Evolutionary conservation across 1,140 invertebrate genomes (phyloP).

Genomic region (Drosophila repleta): DNA sequence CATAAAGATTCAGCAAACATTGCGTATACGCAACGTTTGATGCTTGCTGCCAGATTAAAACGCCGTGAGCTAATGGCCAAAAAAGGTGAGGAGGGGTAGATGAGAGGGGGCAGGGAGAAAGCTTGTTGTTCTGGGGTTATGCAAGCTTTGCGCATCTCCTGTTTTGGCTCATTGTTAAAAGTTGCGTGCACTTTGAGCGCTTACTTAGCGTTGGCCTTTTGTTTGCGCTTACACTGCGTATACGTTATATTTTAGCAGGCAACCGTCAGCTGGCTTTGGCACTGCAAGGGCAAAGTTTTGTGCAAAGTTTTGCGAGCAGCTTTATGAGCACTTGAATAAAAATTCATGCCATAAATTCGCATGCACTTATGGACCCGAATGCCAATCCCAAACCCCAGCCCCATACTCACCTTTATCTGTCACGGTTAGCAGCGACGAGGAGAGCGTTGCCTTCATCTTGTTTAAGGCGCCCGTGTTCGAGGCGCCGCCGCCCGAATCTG

Average conservation of each 20-base stretch:
- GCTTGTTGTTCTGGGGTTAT: not conserved
- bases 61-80: constrained; percentile 11
- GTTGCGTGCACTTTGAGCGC: constrained; percentile 59
- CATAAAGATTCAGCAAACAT: constrained; percentile 44
- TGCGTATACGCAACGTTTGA: too few relatives aligned
- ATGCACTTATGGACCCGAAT: constrained; percentile 55
- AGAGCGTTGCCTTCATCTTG: constrained; percentile 91
- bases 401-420: constrained; percentile 89
- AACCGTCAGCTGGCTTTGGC: constrained; percentile 48
- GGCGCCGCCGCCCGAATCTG: constrained; percentile 82
- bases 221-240: constrained; percentile 41
- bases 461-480: constrained; percentile 87
- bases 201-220: constrained; percentile 49
- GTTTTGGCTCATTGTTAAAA: constrained; percentile 57
- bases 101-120: not conserved
- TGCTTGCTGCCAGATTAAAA: constrained; percentile 34
- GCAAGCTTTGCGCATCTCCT: constrained; percentile 31
- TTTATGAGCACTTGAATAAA: constrained; percentile 69
- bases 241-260: constrained; percentile 41
- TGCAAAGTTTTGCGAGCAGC: constrained; percentile 60
- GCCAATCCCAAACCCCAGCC: constrained; percentile 8
- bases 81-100: too few relatives aligned
- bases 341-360: constrained; percentile 76
- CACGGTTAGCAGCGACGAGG: constrained; percentile 91
- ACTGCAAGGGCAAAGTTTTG: constrained; percentile 48